Base-by-base conservation (phyloP, 1,140 invertebrate species). In the Neomicropteryx cornuta region DNA sequence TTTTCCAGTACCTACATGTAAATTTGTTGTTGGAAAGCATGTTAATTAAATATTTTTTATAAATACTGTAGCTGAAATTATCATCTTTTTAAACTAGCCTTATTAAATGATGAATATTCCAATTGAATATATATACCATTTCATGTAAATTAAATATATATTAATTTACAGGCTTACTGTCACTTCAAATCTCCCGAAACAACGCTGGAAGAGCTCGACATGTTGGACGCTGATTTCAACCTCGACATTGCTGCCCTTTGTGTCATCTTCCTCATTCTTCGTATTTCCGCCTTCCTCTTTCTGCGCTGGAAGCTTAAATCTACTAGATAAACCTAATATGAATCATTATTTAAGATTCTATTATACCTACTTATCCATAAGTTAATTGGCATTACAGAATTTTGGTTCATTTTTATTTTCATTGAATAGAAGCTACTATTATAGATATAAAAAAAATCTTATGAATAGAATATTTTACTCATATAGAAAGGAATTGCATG, bases 161-260 rank as follows among this genome's bases (percentile, higher is more conserved):
- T 4, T 38, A 27, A 41, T 41, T 49, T 53, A 11, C 61, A 79
- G 69, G 58, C 73, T 0, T 87, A 87, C 60, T 96, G 91, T 58
- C 88, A 92, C 55, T 94, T 93, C 64, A 89, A 88, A 54, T 75
- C 83, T 41, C 89, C 92, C 0, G 54, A 68, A 22, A 90, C 85
- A n/a, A 91, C 93, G 1, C 66, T 97, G n/a, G 84, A 91, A 51
- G 85, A 94, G 52, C 63, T 96, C 35, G 85, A 89, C 52, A 87
- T 88, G 81, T 48, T 73, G 2, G 66, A 88, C 39, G 77, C 84
- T 0, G 75, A 80, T 52, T 83, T 88, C 46, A 75, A 71, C 1
- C 62, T 87, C 5, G 85, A 89, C 54, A 82, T 87, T 50, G 65
- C 88, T 2, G 90, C 90, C 8, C 73, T 94, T 5, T 70, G 90